Evolutionary conservation across 2,113 vertebrate genomes (phyloP).

Genomic region (Brienomyrus brachyistius): DNA sequence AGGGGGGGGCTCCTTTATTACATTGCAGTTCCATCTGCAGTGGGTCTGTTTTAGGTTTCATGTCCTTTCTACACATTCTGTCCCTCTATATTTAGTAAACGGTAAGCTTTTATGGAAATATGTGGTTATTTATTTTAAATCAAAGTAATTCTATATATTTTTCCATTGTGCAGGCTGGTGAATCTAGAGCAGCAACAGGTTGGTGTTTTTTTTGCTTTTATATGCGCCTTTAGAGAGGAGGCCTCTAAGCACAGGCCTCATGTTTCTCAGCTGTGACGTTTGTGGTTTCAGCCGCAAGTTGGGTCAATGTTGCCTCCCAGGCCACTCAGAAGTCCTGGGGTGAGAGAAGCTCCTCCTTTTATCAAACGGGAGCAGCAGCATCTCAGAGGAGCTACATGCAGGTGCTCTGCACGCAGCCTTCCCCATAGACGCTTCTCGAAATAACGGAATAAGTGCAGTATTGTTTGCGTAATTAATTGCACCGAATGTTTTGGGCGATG

Average conservation of each 20-base stretch:
- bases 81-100: not conserved
- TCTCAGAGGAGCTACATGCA: conserved; percentile 77
- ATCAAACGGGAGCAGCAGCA: conserved; percentile 71
- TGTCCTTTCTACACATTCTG: not conserved
- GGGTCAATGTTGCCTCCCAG: conserved; percentile 80
- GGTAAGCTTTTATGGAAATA: not conserved
- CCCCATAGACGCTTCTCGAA: not conserved
- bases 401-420: conserved; percentile 52
- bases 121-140: not conserved
- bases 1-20: not conserved
- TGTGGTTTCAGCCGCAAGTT: conserved; percentile 58
- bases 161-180: conserved; percentile 62
- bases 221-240: not conserved
- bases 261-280: conserved; percentile 13
- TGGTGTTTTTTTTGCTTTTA: conserved; percentile 23
- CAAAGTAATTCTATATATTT: conserved; percentile 4
- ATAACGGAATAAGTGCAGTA: not conserved
- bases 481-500: not conserved
- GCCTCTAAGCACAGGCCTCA: not conserved
- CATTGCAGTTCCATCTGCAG: not conserved
- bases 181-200: conserved; percentile 78
- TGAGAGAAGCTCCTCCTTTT: conserved; percentile 70
- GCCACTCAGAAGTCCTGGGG: conserved; percentile 78
- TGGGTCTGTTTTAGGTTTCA: not conserved
- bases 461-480: not conserved